These are phyloP conservation scores for Stichodactyla mertensii DNA, from an alignment of 64 coral and sea anemone genomes.

Conservation along the genomic window DNA sequence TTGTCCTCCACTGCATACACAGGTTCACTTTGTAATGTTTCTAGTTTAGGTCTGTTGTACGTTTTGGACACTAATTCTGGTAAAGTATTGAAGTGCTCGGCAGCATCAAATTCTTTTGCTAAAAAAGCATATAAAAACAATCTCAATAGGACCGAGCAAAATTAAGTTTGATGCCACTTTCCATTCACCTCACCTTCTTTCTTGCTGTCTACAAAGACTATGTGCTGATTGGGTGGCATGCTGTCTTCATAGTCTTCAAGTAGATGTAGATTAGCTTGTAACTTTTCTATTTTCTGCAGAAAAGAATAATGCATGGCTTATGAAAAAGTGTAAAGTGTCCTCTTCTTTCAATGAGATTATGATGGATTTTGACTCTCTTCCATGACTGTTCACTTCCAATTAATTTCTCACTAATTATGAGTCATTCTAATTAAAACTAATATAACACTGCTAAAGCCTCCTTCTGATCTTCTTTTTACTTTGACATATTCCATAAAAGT, in stretches of 20 bases:
- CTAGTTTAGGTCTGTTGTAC: conserved; percentile 76
- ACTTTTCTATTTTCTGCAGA: conserved; percentile 80
- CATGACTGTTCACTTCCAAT: too few relatives aligned
- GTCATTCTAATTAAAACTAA: too few relatives aligned
- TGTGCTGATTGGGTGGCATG: conserved; percentile 51
- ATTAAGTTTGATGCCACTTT: not conserved
- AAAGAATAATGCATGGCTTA: too few relatives aligned
- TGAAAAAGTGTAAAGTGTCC: not conserved
- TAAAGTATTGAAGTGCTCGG: conserved; percentile 70
- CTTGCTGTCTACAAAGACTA: conserved; percentile 88
- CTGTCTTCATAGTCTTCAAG: conserved; percentile 42
- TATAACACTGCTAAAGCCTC: too few relatives aligned
- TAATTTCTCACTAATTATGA: too few relatives aligned
- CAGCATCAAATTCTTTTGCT: conserved; percentile 72
- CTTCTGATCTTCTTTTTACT: too few relatives aligned
- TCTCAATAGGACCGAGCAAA: too few relatives aligned
- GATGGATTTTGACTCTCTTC: too few relatives aligned
- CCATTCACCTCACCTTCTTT: conserved; percentile 49
- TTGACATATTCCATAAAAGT: too few relatives aligned
- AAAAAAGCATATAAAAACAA: not conserved
- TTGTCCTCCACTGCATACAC: conserved; percentile 9
- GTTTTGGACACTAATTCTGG: conserved; percentile 71
- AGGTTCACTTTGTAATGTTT: conserved; percentile 55
- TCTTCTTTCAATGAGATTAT: too few relatives aligned
- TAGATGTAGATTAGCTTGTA: conserved; percentile 76